Conservation (phyloP, 1,140 invertebrate species). For the Bradysia coprophila region DNA sequence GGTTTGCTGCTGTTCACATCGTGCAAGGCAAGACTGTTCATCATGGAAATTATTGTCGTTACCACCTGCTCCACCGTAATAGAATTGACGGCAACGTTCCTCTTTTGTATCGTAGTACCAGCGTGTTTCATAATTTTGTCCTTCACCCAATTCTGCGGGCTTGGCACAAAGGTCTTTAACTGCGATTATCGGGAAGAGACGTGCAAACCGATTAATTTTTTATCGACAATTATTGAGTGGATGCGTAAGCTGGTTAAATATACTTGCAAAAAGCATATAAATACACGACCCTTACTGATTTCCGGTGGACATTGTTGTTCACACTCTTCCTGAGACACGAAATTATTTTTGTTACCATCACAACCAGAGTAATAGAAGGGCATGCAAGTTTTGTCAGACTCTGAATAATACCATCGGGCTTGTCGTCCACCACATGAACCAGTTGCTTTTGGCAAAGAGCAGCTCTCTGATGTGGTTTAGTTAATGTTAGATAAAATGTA, state of each 20-base stretch:
- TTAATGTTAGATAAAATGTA: not conserved
- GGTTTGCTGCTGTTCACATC: slow-evolving; percentile 30
- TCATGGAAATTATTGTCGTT: slow-evolving; percentile 64
- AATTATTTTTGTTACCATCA: slow-evolving; percentile 78
- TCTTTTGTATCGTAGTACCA: slow-evolving; percentile 73
- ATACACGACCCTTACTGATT: slow-evolving; percentile 48
- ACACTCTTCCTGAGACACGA: slow-evolving; percentile 57
- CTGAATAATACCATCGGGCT: slow-evolving; percentile 74
- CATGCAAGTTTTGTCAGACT: slow-evolving; percentile 66
- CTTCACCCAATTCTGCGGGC: slow-evolving; percentile 57
- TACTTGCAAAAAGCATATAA: too few species aligned
- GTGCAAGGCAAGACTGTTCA: slow-evolving; percentile 40
- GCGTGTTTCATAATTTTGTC: slow-evolving; percentile 50
- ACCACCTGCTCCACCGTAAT: slow-evolving; percentile 65
- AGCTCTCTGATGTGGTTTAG: slow-evolving; percentile 38
- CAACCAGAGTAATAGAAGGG: slow-evolving; percentile 92
- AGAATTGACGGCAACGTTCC: slow-evolving; percentile 51
- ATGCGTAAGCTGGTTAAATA: too few species aligned
- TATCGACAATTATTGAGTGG: too few species aligned
- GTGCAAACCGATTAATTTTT: slow-evolving; percentile 2
- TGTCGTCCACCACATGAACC: slow-evolving; percentile 65
- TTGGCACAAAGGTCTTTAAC: slow-evolving; percentile 47
- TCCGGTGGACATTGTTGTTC: slow-evolving; percentile 58
- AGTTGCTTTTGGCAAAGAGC: slow-evolving; percentile 52
- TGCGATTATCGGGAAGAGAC: slow-evolving; percentile 6